phyloP scores from a whole-genome alignment of 2,113 vertebrate species.

The Lethenteron camtschaticum region DNA sequence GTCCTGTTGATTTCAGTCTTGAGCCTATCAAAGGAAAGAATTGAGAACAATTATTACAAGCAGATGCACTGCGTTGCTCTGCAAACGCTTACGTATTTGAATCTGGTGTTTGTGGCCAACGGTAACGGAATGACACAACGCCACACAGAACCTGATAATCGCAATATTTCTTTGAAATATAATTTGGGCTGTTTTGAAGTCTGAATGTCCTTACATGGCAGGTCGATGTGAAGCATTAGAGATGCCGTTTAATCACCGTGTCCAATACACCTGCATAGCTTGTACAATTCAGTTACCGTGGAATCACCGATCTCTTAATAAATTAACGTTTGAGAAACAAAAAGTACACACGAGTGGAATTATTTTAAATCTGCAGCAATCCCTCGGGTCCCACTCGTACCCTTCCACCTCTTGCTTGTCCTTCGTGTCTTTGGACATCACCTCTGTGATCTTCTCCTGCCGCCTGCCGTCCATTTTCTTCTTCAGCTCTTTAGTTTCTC shows the following conservation, averaged over 20 bases:
- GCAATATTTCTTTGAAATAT: too few species aligned
- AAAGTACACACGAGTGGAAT: neutral
- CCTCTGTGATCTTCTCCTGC: conserved; percentile 49
- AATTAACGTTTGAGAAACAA: neutral
- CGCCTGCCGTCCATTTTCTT: conserved; percentile 54
- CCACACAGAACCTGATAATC: too few species aligned
- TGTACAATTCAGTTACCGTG: conserved; percentile 6
- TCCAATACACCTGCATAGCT: neutral
- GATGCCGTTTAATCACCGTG: neutral
- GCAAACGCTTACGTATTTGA: too few species aligned
- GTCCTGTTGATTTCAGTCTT: too few species aligned
- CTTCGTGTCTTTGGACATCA: conserved; percentile 20
- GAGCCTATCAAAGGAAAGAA: too few species aligned
- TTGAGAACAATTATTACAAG: too few species aligned
- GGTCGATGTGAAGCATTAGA: neutral
- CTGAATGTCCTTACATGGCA: neutral
- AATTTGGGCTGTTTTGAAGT: neutral
- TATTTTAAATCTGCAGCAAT: neutral
- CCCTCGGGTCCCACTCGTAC: conserved; percentile 17
- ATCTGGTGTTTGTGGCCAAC: too few species aligned
- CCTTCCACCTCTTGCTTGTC: conserved; percentile 43
- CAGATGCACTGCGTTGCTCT: too few species aligned
- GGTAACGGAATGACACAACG: too few species aligned
- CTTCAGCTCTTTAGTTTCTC: conserved; percentile 64
- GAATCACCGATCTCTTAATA: neutral